Percentiles rank a stretch among this genome's conserved stretches.
Evolutionary conservation across 1,140 invertebrate species (phyloP).

Genomic region (Eurosta solidaginis): DNA sequence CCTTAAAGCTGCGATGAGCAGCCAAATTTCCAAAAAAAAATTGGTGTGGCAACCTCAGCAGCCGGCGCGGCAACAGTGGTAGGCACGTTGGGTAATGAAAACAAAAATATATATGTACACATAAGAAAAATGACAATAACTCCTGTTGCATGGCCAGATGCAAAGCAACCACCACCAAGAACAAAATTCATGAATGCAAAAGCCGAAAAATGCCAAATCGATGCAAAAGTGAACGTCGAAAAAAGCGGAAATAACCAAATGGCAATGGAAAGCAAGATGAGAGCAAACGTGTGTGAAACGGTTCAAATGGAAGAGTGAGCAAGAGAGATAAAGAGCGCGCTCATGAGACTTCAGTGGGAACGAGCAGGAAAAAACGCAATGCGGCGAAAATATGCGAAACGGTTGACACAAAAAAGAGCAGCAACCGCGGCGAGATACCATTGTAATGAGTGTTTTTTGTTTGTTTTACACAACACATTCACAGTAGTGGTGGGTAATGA

Average conservation of each 20-base stretch:
- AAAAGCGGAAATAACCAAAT: neutral
- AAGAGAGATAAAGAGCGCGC: conserved; percentile 39
- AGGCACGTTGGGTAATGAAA: neutral
- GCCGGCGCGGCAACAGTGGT: too few relatives aligned
- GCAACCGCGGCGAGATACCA: neutral
- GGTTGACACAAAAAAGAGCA: neutral
- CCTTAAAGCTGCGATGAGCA: too few relatives aligned
- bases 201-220: neutral
- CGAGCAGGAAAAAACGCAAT: neutral
- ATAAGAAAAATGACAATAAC: neutral
- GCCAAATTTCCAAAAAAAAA: too few relatives aligned
- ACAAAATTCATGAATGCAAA: neutral
- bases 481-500: too few relatives aligned
- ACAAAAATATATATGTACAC: neutral
- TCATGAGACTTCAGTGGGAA: conserved; percentile 37
- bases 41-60: too few relatives aligned
- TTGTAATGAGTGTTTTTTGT: conserved; percentile 22
- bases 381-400: neutral
- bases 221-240: conserved; percentile 11
- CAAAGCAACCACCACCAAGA: neutral
- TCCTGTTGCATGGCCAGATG: neutral
- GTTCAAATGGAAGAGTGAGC: conserved; percentile 29
- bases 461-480: too few relatives aligned
- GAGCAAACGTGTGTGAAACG: conserved; percentile 23
- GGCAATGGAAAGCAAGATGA: neutral